phyloP scores from a whole-genome alignment of 2,888 invertebrate species.

The Chromoteleia sp. region DNA sequence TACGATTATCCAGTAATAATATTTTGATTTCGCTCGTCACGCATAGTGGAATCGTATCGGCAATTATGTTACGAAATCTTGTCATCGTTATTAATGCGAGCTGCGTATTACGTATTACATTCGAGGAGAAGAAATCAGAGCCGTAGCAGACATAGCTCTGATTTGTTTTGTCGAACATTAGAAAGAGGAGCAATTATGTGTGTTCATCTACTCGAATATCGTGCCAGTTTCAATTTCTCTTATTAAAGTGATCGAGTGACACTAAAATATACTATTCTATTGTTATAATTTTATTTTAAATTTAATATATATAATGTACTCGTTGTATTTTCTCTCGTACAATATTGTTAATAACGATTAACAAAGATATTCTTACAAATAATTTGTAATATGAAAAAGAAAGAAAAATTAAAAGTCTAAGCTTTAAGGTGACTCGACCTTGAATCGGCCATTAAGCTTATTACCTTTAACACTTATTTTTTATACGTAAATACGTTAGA shows the following conservation, averaged over 20 bases:
- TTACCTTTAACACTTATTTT: background rate
- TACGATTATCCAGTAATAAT: constrained; percentile 42
- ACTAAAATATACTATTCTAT: too few relatives aligned
- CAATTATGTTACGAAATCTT: constrained; percentile 39
- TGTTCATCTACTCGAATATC: constrained; percentile 43
- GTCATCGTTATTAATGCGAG: constrained; percentile 29
- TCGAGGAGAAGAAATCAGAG: constrained; percentile 47
- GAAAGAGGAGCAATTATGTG: constrained; percentile 54
- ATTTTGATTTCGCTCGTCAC: constrained; percentile 44
- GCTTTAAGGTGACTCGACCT: too few relatives aligned
- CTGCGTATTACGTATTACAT: constrained; percentile 34
- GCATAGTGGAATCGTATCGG: constrained; percentile 28
- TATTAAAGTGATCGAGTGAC: constrained; percentile 19
- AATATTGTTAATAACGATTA: too few relatives aligned
- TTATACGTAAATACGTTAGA: background rate
- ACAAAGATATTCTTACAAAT: too few relatives aligned
- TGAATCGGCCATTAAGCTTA: background rate
- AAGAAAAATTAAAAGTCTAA: too few relatives aligned
- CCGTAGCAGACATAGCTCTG: constrained; percentile 36
- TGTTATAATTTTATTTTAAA: too few relatives aligned
- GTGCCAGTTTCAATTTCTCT: constrained; percentile 47
- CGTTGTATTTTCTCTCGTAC: too few relatives aligned
- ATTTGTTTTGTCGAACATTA: constrained; percentile 62
- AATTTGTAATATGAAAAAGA: too few relatives aligned
- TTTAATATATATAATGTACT: too few relatives aligned